Conservation (phyloP, 2,113 vertebrate genomes). For the Microcebus tavaratra region DNA sequence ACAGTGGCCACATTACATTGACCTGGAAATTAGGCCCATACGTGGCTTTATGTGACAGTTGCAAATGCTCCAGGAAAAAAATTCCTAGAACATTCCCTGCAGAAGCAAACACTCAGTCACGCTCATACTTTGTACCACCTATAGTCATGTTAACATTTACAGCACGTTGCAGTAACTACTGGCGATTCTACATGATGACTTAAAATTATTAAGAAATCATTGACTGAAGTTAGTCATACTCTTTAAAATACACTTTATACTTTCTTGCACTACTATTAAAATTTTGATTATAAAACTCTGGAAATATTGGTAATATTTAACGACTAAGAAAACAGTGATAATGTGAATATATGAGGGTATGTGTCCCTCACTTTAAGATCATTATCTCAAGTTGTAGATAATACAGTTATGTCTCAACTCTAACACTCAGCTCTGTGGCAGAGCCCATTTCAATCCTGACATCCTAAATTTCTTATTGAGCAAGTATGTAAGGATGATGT, state of each 20-base stretch:
- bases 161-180: neutral
- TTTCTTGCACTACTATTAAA: neutral
- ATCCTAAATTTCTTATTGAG: neutral
- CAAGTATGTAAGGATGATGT: neutral
- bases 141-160: neutral
- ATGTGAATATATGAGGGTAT: neutral
- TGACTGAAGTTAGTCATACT: neutral
- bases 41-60: neutral
- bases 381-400: neutral
- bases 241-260: neutral
- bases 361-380: neutral
- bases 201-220: neutral
- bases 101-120: neutral
- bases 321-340: neutral
- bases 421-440: neutral
- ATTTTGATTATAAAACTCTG: neutral
- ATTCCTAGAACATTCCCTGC: neutral
- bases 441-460: neutral
- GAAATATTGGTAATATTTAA: neutral
- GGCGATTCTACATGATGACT: neutral
- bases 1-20: neutral
- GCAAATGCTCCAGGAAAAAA: neutral
- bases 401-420: neutral
- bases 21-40: neutral
- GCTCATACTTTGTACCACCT: neutral